These are phyloP conservation scores for Holacanthella duospinosa DNA, from an alignment of 2,888 invertebrate genomes.

Conservation along the genomic window DNA sequence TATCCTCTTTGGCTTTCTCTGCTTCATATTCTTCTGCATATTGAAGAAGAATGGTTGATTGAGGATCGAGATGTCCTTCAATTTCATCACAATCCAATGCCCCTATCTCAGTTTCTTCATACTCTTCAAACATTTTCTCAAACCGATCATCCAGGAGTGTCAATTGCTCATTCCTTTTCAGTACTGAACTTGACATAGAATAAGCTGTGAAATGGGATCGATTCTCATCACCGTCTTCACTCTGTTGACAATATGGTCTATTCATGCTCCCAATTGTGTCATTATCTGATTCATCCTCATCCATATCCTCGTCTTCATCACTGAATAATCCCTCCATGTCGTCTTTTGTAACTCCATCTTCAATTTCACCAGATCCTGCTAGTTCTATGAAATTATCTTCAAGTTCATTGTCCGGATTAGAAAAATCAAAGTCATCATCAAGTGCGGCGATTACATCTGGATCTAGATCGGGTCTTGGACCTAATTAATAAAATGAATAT, in stretches of 20 bases:
- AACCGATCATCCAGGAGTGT: conserved; percentile 74
- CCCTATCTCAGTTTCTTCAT: conserved; percentile 81
- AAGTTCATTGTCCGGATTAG: conserved; percentile 68
- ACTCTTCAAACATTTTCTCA: conserved; percentile 72
- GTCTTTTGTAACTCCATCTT: conserved; percentile 9
- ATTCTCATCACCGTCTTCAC: conserved; percentile 56
- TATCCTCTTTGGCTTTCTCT: conserved; percentile 44
- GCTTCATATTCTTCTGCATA: conserved; percentile 66
- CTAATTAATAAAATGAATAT: conserved; percentile 16
- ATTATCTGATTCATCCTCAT: conserved; percentile 26
- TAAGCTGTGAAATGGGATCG: conserved; percentile 84
- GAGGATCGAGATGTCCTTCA: conserved; percentile 61
- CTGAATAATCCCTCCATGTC: conserved; percentile 11
- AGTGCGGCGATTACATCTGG: conserved; percentile 85
- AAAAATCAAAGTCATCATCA: conserved; percentile 83
- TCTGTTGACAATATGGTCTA: conserved; percentile 42
- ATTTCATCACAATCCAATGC: conserved; percentile 83
- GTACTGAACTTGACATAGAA: conserved; percentile 85
- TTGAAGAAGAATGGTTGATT: conserved; percentile 58
- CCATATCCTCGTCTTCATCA: conserved; percentile 40
- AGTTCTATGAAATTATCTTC: conserved; percentile 86
- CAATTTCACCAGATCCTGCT: conserved; percentile 45
- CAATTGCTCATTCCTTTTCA: conserved; percentile 70
- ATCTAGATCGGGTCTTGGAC: conserved; percentile 54
- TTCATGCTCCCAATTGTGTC: conserved; percentile 44